phyloP scores from a whole-genome alignment of 1,140 invertebrate genomes.

The Alviniconcha marisindica region DNA sequence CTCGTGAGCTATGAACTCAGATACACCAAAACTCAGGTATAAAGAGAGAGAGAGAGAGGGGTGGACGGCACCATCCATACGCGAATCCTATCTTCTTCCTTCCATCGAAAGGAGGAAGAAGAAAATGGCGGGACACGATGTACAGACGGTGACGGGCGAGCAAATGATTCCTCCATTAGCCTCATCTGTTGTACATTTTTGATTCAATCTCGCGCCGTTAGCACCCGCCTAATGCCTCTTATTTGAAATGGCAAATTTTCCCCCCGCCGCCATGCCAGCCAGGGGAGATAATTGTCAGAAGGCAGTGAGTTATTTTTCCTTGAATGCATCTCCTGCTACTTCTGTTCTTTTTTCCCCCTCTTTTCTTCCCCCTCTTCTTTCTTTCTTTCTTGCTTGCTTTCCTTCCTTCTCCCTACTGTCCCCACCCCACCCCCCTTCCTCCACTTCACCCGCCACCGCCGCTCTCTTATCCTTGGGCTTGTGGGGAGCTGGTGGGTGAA shows the following conservation, averaged over 20 bases:
- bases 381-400: slow-evolving; percentile 3
- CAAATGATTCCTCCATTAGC: slow-evolving; percentile 12
- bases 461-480: background rate
- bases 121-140: no score
- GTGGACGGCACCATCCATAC: no score
- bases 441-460: background rate
- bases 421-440: background rate
- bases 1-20: no score
- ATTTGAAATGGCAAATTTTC: background rate
- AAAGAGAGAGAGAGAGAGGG: background rate
- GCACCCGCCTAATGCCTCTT: background rate
- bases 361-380: background rate
- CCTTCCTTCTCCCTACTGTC: background rate
- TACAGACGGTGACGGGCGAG: background rate
- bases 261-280: background rate
- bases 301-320: slow-evolving; percentile 15
- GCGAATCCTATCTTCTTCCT: no score
- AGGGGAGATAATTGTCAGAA: slow-evolving; percentile 16
- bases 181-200: slow-evolving; percentile 13
- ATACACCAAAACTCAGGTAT: no score
- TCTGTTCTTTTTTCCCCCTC: no score
- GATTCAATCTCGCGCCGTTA: background rate
- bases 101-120: background rate
- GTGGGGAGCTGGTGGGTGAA: background rate
- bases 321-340: background rate